phyloP scores from a whole-genome alignment of 2,113 vertebrate species.

The Cnemophilus loriae region DNA sequence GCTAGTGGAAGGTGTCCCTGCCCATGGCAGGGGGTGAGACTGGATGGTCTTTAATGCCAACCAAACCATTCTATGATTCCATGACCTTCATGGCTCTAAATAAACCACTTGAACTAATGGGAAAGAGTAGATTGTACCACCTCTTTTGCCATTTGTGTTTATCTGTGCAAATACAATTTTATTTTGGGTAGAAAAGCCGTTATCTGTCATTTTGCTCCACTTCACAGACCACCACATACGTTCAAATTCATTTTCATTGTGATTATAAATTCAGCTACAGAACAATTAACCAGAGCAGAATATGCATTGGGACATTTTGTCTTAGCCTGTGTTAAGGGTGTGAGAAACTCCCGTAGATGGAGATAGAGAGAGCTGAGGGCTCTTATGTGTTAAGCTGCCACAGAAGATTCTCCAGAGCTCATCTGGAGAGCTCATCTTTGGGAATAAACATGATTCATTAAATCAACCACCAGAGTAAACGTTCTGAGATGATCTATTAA shows the following conservation, averaged over 20 bases:
- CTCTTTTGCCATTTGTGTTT: not conserved
- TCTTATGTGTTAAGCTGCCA: not conserved
- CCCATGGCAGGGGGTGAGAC: accelerated
- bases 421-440: not conserved
- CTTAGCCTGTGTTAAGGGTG: not conserved
- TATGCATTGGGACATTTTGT: not conserved
- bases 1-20: accelerated
- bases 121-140: not conserved
- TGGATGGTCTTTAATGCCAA: not conserved
- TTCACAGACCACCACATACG: not conserved
- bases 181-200: not conserved
- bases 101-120: not conserved
- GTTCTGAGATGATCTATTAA: not conserved
- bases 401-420: not conserved
- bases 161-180: not conserved
- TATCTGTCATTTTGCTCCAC: not conserved
- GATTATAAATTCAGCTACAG: not conserved
- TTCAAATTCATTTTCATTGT: not conserved
- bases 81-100: not conserved
- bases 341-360: not conserved
- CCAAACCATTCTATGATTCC: not conserved
- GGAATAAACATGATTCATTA: not conserved
- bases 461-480: not conserved
- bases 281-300: not conserved
- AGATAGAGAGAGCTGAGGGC: not conserved